Evolutionary conservation across 2,888 invertebrate species (phyloP).

Genomic region (Apamea epomidion): DNA sequence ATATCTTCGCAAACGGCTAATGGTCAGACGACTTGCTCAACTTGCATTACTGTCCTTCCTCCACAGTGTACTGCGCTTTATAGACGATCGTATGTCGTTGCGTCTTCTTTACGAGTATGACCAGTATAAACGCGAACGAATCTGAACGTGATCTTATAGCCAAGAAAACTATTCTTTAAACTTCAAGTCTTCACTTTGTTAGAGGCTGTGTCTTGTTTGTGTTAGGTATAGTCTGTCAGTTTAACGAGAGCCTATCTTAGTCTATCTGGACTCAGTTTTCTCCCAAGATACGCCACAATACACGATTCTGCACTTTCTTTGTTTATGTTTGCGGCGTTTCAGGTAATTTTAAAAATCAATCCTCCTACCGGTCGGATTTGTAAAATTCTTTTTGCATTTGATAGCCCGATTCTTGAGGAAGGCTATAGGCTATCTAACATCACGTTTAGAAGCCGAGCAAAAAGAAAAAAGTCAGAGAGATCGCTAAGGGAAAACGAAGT

Average conservation of each 20-base stretch:
- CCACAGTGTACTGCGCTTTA: conserved; percentile 37
- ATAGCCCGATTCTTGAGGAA: too few relatives aligned
- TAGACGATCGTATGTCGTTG: conserved; percentile 50
- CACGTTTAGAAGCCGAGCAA: too few relatives aligned
- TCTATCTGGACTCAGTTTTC: not conserved
- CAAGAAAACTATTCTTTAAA: conserved; percentile 12
- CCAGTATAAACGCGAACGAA: conserved; percentile 53
- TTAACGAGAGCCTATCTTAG: not conserved
- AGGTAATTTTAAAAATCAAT: not conserved
- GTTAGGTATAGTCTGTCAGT: not conserved
- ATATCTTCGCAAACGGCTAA: not conserved
- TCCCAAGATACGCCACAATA: not conserved
- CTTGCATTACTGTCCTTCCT: conserved; percentile 14
- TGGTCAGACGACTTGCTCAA: not conserved
- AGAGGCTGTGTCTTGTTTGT: not conserved
- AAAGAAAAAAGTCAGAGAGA: too few relatives aligned
- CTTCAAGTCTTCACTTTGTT: conserved; percentile 2
- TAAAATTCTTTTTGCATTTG: too few relatives aligned
- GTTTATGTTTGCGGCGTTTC: not conserved
- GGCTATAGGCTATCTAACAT: too few relatives aligned
- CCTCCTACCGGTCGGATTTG: too few relatives aligned
- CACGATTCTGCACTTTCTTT: not conserved
- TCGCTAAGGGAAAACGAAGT: too few relatives aligned
- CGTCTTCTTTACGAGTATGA: conserved; percentile 51
- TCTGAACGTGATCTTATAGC: conserved; percentile 43